Conservation (phyloP, 2,113 vertebrate species). For the Chamaea fasciata region DNA sequence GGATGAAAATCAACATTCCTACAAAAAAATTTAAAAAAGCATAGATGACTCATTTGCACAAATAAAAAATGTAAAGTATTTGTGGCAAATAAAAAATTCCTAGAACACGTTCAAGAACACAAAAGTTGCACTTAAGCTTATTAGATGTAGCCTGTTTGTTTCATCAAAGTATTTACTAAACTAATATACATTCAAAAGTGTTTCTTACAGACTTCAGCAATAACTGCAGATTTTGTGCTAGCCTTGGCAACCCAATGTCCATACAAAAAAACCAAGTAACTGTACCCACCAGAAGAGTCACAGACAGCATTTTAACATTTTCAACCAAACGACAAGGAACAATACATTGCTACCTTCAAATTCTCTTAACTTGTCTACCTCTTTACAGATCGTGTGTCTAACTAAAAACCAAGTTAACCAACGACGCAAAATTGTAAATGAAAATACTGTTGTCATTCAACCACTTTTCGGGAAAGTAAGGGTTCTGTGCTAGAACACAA, state of each 20-base stretch:
- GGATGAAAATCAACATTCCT: slow-evolving; percentile 4
- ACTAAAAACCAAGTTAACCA: background rate
- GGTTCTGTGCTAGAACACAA: background rate
- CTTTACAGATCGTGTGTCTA: background rate
- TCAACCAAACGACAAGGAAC: background rate
- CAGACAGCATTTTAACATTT: background rate
- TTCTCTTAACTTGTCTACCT: background rate
- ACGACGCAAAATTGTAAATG: background rate
- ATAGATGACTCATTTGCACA: background rate
- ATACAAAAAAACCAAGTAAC: background rate
- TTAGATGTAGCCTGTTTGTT: background rate
- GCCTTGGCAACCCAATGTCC: background rate
- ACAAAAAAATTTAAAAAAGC: background rate
- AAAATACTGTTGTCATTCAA: background rate
- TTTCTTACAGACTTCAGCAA: background rate
- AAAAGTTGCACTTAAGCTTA: background rate
- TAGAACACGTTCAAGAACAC: background rate
- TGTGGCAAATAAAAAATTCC: background rate
- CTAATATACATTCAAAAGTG: background rate
- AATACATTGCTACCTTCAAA: background rate
- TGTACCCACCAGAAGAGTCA: background rate
- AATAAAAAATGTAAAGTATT: background rate
- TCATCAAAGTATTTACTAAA: background rate
- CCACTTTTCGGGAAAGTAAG: background rate
- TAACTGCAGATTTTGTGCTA: background rate